These are phyloP conservation scores for Hylaeus anthracinus DNA, from an alignment of 1,140 invertebrate genomes.

Conservation along the genomic window DNA sequence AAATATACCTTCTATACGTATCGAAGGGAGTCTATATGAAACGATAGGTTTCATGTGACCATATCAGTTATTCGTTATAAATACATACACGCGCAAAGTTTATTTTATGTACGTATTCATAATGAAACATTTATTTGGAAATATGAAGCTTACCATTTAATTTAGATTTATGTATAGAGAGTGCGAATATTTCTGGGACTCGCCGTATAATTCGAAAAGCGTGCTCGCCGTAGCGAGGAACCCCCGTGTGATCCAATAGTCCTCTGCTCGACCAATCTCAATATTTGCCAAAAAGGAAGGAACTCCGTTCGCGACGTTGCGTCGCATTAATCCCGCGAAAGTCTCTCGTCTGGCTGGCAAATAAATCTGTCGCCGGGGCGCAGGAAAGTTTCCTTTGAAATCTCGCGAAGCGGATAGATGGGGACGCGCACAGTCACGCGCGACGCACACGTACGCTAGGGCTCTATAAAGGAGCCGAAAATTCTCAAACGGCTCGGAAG, in stretches of 20 bases:
- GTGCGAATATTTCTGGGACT: too few relatives aligned
- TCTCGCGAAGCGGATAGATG: neutral
- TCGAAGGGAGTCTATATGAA: too few relatives aligned
- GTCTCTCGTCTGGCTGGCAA: neutral
- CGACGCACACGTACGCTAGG: neutral
- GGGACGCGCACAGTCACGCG: neutral
- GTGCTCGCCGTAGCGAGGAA: neutral
- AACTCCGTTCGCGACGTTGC: neutral
- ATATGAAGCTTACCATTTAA: too few relatives aligned
- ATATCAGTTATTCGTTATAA: too few relatives aligned
- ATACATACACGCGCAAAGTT: too few relatives aligned
- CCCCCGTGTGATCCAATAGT: neutral
- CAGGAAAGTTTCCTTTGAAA: constrained; percentile 3
- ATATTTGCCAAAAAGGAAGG: neutral
- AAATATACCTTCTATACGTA: too few relatives aligned
- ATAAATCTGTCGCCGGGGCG: neutral
- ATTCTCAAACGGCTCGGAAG: constrained; percentile 11
- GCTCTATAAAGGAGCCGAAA: constrained; percentile 5
- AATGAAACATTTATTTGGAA: too few relatives aligned
- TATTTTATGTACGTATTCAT: too few relatives aligned
- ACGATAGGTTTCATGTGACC: too few relatives aligned
- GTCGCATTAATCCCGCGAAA: neutral
- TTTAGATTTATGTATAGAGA: too few relatives aligned
- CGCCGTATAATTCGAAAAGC: neutral
- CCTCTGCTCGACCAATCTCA: neutral